These are phyloP conservation scores for Belonocnema kinseyi DNA, from an alignment of 1,140 invertebrate species.

Conservation along the genomic window DNA sequence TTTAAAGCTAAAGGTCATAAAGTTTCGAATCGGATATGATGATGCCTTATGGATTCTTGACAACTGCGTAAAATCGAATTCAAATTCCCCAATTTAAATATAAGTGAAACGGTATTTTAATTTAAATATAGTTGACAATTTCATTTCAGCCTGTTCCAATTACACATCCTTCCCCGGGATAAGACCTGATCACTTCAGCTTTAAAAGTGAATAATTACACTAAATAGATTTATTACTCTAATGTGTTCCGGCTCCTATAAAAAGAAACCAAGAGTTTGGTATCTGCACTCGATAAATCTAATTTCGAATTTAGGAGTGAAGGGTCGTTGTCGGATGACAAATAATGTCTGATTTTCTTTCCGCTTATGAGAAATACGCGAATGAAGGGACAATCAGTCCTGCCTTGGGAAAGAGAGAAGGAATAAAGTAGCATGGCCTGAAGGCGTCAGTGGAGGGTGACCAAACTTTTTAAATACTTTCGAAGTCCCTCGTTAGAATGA, in stretches of 20 bases:
- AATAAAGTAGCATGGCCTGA: conserved; percentile 61
- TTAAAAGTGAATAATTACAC: too few relatives aligned
- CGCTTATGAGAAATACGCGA: conserved; percentile 34
- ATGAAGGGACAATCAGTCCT: conserved; percentile 52
- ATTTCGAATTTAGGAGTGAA: not conserved
- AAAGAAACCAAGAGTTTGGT: not conserved
- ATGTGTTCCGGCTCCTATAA: not conserved
- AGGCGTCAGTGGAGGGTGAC: conserved; percentile 48
- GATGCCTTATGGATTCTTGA: too few relatives aligned
- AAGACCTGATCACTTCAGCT: too few relatives aligned
- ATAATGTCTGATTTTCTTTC: conserved; percentile 33
- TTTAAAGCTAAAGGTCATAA: too few relatives aligned
- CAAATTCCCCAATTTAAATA: too few relatives aligned
- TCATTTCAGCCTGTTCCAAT: too few relatives aligned
- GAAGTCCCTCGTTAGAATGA: conserved; percentile 64
- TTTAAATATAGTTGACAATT: too few relatives aligned
- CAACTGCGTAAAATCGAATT: too few relatives aligned
- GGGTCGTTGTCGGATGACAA: conserved; percentile 9
- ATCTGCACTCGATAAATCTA: not conserved
- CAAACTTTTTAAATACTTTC: conserved; percentile 70
- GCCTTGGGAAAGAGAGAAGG: conserved; percentile 52
- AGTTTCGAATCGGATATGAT: too few relatives aligned
- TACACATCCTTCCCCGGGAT: too few relatives aligned
- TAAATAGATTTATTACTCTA: too few relatives aligned
- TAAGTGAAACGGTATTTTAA: too few relatives aligned